Evolutionary conservation across 1,140 invertebrate genomes (phyloP).

Genomic region (Hirudo medicinalis): DNA sequence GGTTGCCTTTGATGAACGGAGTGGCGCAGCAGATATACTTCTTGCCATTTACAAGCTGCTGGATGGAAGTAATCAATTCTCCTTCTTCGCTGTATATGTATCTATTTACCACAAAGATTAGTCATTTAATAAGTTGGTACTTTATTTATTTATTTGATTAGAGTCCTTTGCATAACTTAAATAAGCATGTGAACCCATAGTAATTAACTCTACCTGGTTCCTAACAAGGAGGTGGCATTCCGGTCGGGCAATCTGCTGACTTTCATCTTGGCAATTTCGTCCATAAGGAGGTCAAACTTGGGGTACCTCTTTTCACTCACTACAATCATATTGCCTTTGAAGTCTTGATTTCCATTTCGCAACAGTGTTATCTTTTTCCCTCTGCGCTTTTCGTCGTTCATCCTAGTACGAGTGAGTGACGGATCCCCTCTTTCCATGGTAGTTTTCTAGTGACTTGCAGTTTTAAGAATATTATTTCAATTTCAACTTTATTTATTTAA

Average conservation of each 20-base stretch:
- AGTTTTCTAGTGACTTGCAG: no score
- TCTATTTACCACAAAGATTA: background rate
- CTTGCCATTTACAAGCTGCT: background rate
- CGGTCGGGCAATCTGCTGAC: conserved; percentile 3
- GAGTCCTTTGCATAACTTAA: background rate
- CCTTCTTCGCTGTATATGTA: conserved; percentile 9
- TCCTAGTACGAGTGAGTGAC: background rate
- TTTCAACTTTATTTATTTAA: no score
- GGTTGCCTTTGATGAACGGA: background rate
- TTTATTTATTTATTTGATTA: no score
- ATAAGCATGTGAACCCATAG: background rate
- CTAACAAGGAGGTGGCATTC: background rate
- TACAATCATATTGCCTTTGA: background rate
- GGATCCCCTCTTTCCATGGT: no score
- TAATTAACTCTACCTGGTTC: background rate
- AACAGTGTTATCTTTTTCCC: conserved; percentile 4
- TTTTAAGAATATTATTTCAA: no score
- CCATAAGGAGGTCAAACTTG: conserved; percentile 2
- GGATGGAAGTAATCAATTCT: background rate
- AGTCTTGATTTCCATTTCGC: conserved; percentile 5
- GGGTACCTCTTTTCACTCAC: conserved; percentile 10
- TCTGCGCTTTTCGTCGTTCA: background rate
- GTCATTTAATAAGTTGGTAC: no score
- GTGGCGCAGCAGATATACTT: conserved; percentile 1
- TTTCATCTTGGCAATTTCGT: conserved; percentile 5